Base-by-base conservation (phyloP, 2,888 invertebrate genomes). In the Athalia rosae region DNA sequence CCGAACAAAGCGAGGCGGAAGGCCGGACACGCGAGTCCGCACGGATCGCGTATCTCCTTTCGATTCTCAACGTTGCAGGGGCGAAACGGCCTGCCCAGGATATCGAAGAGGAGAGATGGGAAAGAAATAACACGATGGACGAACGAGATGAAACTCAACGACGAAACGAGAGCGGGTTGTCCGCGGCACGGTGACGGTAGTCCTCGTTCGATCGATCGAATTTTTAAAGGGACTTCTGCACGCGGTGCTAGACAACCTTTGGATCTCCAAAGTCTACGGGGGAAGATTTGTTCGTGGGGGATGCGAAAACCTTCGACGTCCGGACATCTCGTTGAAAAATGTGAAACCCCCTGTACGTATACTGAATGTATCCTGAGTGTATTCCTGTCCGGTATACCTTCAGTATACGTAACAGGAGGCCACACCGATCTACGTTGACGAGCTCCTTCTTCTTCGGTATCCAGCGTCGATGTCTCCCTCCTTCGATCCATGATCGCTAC, bases 351-450 rank as follows among this genome's bases (percentile, higher is more conserved):
- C 96, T 97, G 96, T 95, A 97, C 97, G 97, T 98, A 98, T 97
- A 98, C 97, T 97, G 97, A 97, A 97, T 97, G 97, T 98, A 97
- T 97, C 97, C 97, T 97, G 97, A 97, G 97, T 97, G 97, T 95
- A 92, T 94, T 93, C 92, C 94, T 96, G 95, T 97, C 97, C 97
- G 97, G 97, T 97, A 97, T 98, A 98, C 97, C 97, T 97, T 97
- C 97, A 97, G 97, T 97, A 98, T 98, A 98, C 97, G 97, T 98
- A 97, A 97, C 97, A 97, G 96, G 97, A 97, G 96, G 95, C 94
- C 94, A 94, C 96, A 97, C 96, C 92, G 90, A 90, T 90, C 94
- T 91, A 88, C 94, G 91, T 83, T 87, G 90, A 87, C 11, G 15
- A 11, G 41, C 8, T 48, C 43, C 63, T 47, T 66, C 64, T 56